Conservation (phyloP, 2,888 invertebrate species). For the Boloria selene region DNA sequence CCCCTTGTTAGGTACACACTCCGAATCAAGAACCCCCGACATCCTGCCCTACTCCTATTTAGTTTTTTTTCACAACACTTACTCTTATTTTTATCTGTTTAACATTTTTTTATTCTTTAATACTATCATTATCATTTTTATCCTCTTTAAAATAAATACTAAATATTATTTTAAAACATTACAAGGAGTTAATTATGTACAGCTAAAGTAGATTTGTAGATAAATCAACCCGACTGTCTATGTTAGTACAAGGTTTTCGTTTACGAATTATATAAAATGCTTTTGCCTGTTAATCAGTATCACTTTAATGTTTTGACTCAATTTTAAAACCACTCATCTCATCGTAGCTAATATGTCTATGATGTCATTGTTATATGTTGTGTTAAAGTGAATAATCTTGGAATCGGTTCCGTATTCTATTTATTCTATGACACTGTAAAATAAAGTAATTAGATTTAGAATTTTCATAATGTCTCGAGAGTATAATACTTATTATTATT, state of each 20-base stretch:
- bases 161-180: slow-evolving; percentile 77
- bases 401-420: slow-evolving; percentile 72
- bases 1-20: slow-evolving; percentile 97
- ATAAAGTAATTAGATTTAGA: background rate
- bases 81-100: slow-evolving; percentile 53
- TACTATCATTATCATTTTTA: slow-evolving; percentile 44
- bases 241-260: slow-evolving; percentile 35
- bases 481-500: background rate
- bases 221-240: slow-evolving; percentile 29
- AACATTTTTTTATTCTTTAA: slow-evolving; percentile 47
- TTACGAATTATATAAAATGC: slow-evolving; percentile 32
- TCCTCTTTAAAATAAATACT: slow-evolving; percentile 50
- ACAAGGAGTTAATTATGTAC: slow-evolving; percentile 78
- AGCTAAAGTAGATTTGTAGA: slow-evolving; percentile 28
- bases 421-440: background rate
- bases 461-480: background rate
- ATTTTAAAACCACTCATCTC: slow-evolving; percentile 37
- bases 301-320: slow-evolving; percentile 31
- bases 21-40: slow-evolving; percentile 66
- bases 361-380: slow-evolving; percentile 28
- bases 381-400: slow-evolving; percentile 54
- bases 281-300: slow-evolving; percentile 38
- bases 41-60: slow-evolving; percentile 61
- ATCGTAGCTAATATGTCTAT: slow-evolving; percentile 31
- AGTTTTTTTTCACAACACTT: slow-evolving; percentile 56